A percentile compares a stretch with the other conserved stretches of the same genome.
phyloP scores from a whole-genome alignment of 1,140 invertebrate species.

The Choristoneura fumiferana region DNA sequence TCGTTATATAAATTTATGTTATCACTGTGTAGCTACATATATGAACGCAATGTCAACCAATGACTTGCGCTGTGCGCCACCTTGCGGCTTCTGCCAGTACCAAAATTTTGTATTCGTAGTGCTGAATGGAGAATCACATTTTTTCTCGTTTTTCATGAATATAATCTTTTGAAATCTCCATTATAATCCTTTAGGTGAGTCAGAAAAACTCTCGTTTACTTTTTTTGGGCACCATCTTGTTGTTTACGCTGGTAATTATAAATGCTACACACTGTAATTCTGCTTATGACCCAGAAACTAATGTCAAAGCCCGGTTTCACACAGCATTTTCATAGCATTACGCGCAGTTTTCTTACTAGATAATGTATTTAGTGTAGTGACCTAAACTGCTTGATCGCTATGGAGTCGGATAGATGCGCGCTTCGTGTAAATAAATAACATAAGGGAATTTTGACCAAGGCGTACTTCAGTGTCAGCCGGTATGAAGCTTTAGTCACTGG shows the following conservation, averaged over 20 bases:
- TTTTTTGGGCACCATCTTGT: constrained; percentile 3
- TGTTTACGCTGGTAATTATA: constrained; percentile 24
- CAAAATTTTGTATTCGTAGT: constrained; percentile 78
- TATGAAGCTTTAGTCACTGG: constrained; percentile 31
- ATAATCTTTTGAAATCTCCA: constrained; percentile 65
- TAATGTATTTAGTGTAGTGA: constrained; percentile 18
- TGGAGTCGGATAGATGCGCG: constrained; percentile 34
- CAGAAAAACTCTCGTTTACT: constrained; percentile 24
- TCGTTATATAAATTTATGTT: too few relatives aligned
- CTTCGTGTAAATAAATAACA: not conserved
- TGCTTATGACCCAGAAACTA: constrained; percentile 68
- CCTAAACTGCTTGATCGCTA: constrained; percentile 23
- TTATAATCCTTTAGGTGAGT: constrained; percentile 68
- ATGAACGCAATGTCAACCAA: constrained; percentile 39
- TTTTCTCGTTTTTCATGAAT: constrained; percentile 76
- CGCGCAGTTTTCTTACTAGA: constrained; percentile 28
- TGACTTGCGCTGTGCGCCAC: constrained; percentile 36
- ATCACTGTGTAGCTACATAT: too few relatives aligned
- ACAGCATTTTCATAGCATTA: constrained; percentile 44
- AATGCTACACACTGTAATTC: constrained; percentile 38
- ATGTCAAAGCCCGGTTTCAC: constrained; percentile 71
- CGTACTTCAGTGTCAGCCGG: constrained; percentile 30
- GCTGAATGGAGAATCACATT: constrained; percentile 77
- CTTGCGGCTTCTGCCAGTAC: constrained; percentile 70
- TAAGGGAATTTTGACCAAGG: not conserved